phyloP scores from a whole-genome alignment of 2,113 vertebrate species.

The Pedetes capensis region DNA sequence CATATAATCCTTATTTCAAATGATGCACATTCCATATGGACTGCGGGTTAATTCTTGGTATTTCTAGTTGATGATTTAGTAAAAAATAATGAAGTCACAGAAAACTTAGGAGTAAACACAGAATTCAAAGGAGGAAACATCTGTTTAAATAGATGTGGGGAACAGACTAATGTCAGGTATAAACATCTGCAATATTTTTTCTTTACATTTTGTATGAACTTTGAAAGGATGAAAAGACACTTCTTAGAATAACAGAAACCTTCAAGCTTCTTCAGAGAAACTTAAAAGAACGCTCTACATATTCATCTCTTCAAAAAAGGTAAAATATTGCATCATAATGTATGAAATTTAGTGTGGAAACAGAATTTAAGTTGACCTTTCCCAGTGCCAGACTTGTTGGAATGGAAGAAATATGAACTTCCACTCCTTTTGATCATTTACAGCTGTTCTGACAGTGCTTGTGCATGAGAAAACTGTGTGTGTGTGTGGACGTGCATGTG shows the following conservation, averaged over 20 bases:
- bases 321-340: slow-evolving; percentile 25
- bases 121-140: slow-evolving; percentile 35
- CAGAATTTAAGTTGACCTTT: slow-evolving; percentile 6
- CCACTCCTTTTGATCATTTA: slow-evolving; percentile 32
- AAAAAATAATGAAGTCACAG: slow-evolving; percentile 49
- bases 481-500: neutral
- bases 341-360: slow-evolving; percentile 22
- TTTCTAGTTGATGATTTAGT: neutral
- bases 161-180: slow-evolving; percentile 44
- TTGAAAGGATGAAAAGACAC: neutral
- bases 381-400: neutral
- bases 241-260: neutral
- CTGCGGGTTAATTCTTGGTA: neutral
- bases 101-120: neutral
- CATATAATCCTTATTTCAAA: slow-evolving; percentile 46
- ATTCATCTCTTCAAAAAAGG: neutral
- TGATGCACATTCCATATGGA: neutral
- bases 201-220: neutral
- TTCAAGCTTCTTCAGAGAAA: neutral
- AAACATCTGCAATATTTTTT: neutral
- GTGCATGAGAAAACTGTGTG: too few relatives aligned
- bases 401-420: neutral
- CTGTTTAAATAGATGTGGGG: neutral
- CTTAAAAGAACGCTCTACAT: neutral
- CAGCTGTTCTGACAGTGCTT: neutral